Evolutionary conservation across 2,113 vertebrate species (phyloP), one percentile per base, ranked within the genome.

Genomic region (Rhabdomys dilectus): DNA sequence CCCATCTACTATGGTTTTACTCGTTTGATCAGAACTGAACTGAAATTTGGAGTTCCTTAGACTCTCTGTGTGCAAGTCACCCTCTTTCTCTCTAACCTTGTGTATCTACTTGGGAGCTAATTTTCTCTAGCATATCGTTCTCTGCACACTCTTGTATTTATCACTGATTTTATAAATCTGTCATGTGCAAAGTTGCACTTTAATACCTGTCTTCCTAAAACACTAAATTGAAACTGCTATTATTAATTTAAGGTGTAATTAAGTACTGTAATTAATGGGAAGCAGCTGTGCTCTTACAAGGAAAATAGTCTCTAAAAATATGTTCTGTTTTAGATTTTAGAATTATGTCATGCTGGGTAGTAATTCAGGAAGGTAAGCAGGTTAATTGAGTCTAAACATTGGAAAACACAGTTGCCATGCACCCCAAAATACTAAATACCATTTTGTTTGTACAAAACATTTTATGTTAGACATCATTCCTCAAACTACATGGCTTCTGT

Each of bases 241-340:
- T 89, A 89, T 87, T 87, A 66, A 89, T 96, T 85, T 75, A 78
- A 90, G 85, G n/a, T 48, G 76, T 86, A 53, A 58, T 86, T 91
- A 93, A 80, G 4, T 93, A 48, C 51, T 95, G 15, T 86, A 94
- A 88, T 77, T 92, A 95, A 73, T 88, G 9, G 13, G 19, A 93
- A 82, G 34, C 45, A 34, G 66, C 39, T 91, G 76, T 93, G 15
- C 42, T 86, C 58, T 85, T n/a, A 72, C 45, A 80, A 39, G 45
- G 76, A 88, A 95, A 94, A 39, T 77, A 92, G 68, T 93, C 42
- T 87, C 36, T 66, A 60, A 93, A 75, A 58, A 93, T 80, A 70
- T 80, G 58, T 42, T 85, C 36, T 85, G 53, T 85, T 66, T 85
- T 77, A 11, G 15, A 39, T 76, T 31, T 87, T 87, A 91, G 4